Conservation (phyloP, 2,888 invertebrate genomes). For the Poecilus cupreus region DNA sequence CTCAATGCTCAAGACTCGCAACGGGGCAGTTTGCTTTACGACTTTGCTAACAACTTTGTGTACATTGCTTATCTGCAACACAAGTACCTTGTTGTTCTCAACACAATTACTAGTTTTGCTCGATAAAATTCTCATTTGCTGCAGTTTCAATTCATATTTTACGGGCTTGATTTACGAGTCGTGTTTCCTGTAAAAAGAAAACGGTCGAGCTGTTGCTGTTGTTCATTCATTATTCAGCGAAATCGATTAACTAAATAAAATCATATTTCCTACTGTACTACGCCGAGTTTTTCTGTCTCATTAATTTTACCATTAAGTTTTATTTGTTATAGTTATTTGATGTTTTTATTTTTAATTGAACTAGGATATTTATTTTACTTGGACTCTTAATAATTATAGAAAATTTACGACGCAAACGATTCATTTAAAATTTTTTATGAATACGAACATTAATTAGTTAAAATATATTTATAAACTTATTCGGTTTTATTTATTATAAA, state of each 20-base stretch:
- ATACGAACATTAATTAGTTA: no score
- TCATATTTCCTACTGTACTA: background rate
- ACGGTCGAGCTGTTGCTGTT: background rate
- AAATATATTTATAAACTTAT: no score
- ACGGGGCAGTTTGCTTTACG: slow-evolving; percentile 25
- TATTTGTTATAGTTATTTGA: background rate
- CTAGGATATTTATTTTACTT: no score
- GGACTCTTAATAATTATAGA: no score
- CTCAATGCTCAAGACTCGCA: background rate
- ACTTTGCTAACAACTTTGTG: slow-evolving; percentile 20
- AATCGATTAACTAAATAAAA: background rate
- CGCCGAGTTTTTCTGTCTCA: background rate
- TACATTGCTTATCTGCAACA: slow-evolving; percentile 15
- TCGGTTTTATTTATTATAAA: no score
- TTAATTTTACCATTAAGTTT: background rate
- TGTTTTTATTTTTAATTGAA: no score
- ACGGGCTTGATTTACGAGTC: background rate
- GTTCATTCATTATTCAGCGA: slow-evolving; percentile 16
- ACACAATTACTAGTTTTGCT: slow-evolving; percentile 16
- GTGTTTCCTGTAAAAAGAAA: background rate
- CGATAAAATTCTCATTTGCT: slow-evolving; percentile 35
- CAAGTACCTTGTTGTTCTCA: slow-evolving; percentile 20
- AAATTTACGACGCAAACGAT: no score
- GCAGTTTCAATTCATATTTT: slow-evolving; percentile 14
- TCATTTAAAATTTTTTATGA: no score